A percentile compares a stretch with the other conserved stretches of the same genome.
Evolutionary conservation across 2,888 invertebrate genomes (phyloP).

Genomic region (Cephonodes hylas): DNA sequence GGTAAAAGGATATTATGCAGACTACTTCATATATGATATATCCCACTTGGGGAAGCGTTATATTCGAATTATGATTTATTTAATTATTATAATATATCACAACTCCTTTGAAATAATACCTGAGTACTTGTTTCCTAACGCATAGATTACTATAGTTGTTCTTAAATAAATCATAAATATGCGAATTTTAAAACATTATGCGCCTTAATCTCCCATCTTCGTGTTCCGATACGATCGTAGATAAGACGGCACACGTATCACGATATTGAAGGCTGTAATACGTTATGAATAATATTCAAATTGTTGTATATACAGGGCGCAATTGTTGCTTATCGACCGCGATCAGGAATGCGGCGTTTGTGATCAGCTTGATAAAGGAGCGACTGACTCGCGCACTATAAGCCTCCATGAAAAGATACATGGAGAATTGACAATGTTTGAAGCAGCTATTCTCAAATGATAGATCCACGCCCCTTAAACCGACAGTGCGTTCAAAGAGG

Average conservation of each 20-base stretch:
- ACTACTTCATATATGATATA: too few relatives aligned
- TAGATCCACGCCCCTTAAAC: rapidly evolving
- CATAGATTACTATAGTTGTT: neutral
- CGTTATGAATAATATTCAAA: slow-evolving; percentile 38
- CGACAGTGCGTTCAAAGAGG: too few relatives aligned
- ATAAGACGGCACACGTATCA: slow-evolving; percentile 22
- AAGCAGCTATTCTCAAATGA: slow-evolving; percentile 21
- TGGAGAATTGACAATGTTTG: slow-evolving; percentile 63
- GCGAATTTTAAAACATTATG: slow-evolving; percentile 7
- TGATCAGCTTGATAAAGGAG: slow-evolving; percentile 62
- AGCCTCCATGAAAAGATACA: slow-evolving; percentile 34
- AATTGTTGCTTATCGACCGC: slow-evolving; percentile 33
- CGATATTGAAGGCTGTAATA: slow-evolving; percentile 27
- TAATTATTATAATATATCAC: too few relatives aligned
- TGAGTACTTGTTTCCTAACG: too few relatives aligned
- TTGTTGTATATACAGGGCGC: slow-evolving; percentile 39
- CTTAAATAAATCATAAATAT: neutral
- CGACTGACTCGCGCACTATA: slow-evolving; percentile 21
- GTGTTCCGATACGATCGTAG: slow-evolving; percentile 23
- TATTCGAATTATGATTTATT: too few relatives aligned
- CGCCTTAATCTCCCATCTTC: neutral
- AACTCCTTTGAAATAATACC: too few relatives aligned
- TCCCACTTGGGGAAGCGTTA: too few relatives aligned
- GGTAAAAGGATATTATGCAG: too few relatives aligned
- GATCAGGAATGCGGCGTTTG: slow-evolving; percentile 62